Conservation (phyloP, 1,140 invertebrate genomes). For the Drosophila ironensis region DNA sequence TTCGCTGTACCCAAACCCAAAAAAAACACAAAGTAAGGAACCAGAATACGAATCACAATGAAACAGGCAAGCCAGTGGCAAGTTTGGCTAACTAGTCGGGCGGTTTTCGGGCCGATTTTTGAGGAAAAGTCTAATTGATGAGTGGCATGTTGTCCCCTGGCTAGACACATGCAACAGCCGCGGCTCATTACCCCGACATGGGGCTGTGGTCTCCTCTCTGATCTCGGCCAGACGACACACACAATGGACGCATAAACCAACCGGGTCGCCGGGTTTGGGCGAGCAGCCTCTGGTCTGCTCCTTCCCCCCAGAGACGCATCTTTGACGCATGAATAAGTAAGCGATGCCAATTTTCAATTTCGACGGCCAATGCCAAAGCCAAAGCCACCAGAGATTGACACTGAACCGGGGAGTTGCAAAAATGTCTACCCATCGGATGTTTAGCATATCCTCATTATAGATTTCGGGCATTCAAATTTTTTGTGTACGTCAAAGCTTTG, state of each 20-base stretch:
- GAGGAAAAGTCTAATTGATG: slow-evolving; percentile 70
- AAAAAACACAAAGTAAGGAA: background rate
- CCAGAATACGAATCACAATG: slow-evolving; percentile 15
- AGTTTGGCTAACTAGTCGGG: slow-evolving; percentile 8
- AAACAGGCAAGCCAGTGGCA: slow-evolving; percentile 1
- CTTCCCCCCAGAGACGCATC: slow-evolving; percentile 26
- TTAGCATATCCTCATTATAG: background rate
- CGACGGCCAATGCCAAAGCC: slow-evolving; percentile 40
- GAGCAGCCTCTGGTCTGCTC: background rate
- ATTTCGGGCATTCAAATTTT: background rate
- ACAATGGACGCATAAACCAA: slow-evolving; percentile 45
- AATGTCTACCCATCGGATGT: background rate
- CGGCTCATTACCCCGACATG: slow-evolving; percentile 42
- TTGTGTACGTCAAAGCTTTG: background rate
- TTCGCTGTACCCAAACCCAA: slow-evolving; percentile 35
- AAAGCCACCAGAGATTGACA: background rate
- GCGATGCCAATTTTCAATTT: slow-evolving; percentile 60
- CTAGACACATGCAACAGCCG: slow-evolving; percentile 53
- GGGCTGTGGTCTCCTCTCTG: slow-evolving; percentile 6
- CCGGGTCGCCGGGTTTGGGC: background rate
- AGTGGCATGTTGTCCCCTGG: slow-evolving; percentile 36
- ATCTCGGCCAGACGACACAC: slow-evolving; percentile 20
- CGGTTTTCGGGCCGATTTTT: slow-evolving; percentile 52
- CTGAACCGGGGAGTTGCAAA: slow-evolving; percentile 1
- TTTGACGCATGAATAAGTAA: slow-evolving; percentile 66